Percentiles rank a stretch among this genome's conserved stretches.
Conservation (phyloP, 2,797 vertebrate genomes). For the Cercopithecus hamlyni region DNA sequence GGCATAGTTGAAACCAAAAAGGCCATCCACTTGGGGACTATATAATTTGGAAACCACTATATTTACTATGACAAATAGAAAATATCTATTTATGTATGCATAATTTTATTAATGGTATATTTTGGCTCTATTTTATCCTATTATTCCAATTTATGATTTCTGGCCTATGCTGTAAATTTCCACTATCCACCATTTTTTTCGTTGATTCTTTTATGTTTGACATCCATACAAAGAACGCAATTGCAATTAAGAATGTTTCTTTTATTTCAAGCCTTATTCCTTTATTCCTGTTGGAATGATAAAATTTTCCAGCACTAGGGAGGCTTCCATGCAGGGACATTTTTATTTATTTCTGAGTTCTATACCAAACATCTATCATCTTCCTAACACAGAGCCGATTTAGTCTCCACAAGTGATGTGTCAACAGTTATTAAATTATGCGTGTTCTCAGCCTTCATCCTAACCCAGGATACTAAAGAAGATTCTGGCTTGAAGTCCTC, state of each 20-base stretch:
- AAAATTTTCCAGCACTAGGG: neutral
- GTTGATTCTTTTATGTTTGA: neutral
- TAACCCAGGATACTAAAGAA: neutral
- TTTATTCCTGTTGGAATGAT: neutral
- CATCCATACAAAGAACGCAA: neutral
- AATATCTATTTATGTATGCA: neutral
- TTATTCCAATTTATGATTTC: neutral
- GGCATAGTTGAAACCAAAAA: conserved; percentile 1
- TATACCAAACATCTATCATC: conserved; percentile 11
- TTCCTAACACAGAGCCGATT: conserved; percentile 7
- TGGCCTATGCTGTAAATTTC: neutral
- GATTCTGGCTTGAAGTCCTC: neutral
- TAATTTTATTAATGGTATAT: neutral
- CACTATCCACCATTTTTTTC: neutral
- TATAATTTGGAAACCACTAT: neutral
- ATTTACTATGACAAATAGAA: conserved; percentile 15
- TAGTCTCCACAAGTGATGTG: neutral
- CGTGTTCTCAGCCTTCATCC: neutral
- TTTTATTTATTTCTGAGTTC: conserved; percentile 23
- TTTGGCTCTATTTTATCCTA: conserved; percentile 1
- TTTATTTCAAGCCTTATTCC: conserved; percentile 35
- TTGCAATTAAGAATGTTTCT: neutral
- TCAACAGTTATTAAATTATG: conserved; percentile 23
- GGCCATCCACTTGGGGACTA: neutral
- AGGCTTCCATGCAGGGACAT: neutral